phyloP scores from a whole-genome alignment of 2,797 vertebrate genomes.

The Lepidocolaptes lacrymiger region DNA sequence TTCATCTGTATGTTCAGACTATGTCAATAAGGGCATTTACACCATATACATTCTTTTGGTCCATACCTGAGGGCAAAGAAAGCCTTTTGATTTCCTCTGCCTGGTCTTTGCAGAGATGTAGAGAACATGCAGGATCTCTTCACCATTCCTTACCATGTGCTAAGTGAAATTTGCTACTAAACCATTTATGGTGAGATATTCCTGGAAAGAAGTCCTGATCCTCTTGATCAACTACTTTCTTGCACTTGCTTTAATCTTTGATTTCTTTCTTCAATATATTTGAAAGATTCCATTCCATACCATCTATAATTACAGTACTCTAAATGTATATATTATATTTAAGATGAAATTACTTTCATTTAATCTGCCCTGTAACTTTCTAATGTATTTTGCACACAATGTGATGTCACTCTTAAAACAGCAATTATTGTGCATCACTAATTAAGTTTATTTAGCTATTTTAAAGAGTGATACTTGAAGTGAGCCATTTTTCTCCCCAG shows the following conservation, averaged over 20 bases:
- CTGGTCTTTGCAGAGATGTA: background rate
- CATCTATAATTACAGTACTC: background rate
- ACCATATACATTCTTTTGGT: background rate
- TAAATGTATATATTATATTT: background rate
- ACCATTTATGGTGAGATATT: background rate
- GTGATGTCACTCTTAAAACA: background rate
- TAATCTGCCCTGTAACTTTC: background rate
- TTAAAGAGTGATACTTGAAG: background rate
- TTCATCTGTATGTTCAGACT: background rate
- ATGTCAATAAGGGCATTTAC: background rate
- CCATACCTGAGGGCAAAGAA: background rate
- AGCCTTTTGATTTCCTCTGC: background rate
- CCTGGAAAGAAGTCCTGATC: background rate
- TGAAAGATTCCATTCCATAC: background rate
- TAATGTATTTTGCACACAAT: background rate
- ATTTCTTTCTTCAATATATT: background rate
- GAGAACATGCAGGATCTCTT: background rate
- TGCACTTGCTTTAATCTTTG: background rate
- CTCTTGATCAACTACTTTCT: background rate
- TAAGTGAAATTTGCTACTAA: background rate
- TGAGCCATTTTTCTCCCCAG: background rate
- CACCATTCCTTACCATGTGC: background rate
- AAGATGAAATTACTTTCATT: background rate
- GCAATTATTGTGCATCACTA: background rate
- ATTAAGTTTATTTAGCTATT: slow-evolving; percentile 30